Percentiles rank a stretch among this genome's conserved stretches.
These are phyloP conservation scores for Odontomyia ornata DNA, from an alignment of 2,888 invertebrate species.

Conservation along the genomic window DNA sequence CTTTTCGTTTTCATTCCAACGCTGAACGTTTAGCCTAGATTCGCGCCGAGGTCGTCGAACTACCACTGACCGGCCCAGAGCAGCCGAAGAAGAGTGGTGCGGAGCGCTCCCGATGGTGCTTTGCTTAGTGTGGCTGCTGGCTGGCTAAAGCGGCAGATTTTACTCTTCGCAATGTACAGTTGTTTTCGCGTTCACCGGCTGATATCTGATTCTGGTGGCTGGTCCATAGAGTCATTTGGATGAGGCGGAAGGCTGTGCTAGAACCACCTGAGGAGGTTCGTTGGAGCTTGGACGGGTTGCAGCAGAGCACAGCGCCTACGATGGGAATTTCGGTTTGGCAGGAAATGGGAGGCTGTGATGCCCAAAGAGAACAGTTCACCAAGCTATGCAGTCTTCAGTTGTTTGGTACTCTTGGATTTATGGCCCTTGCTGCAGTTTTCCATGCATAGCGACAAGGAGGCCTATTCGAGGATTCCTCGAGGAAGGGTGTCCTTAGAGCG, in stretches of 20 bases:
- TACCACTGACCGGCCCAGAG: slow-evolving; percentile 45
- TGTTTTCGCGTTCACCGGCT: slow-evolving; percentile 28
- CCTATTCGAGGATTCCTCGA: not conserved
- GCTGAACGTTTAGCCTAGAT: slow-evolving; percentile 65
- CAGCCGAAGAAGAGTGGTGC: not conserved
- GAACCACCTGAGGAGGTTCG: not conserved
- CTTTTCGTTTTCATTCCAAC: slow-evolving; percentile 66
- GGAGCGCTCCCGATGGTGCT: not conserved
- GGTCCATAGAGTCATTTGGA: not conserved
- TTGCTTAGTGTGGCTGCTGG: not conserved
- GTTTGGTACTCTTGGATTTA: slow-evolving; percentile 28
- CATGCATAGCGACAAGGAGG: slow-evolving; percentile 1
- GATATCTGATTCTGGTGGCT: slow-evolving; percentile 9
- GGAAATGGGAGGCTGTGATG: too few species aligned
- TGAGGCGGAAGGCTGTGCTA: not conserved
- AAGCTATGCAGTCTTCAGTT: slow-evolving; percentile 26
- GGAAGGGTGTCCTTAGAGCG: not conserved
- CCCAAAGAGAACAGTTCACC: not conserved
- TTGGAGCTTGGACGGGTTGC: not conserved
- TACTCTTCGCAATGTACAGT: slow-evolving; percentile 45
- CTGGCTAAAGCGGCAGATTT: slow-evolving; percentile 43
- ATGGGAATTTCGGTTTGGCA: not conserved
- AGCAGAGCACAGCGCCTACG: not conserved
- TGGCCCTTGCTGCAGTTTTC: slow-evolving; percentile 14
- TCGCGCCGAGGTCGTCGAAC: slow-evolving; percentile 64